Conservation (phyloP, 2,888 invertebrate species). For the Catonia carolina region DNA sequence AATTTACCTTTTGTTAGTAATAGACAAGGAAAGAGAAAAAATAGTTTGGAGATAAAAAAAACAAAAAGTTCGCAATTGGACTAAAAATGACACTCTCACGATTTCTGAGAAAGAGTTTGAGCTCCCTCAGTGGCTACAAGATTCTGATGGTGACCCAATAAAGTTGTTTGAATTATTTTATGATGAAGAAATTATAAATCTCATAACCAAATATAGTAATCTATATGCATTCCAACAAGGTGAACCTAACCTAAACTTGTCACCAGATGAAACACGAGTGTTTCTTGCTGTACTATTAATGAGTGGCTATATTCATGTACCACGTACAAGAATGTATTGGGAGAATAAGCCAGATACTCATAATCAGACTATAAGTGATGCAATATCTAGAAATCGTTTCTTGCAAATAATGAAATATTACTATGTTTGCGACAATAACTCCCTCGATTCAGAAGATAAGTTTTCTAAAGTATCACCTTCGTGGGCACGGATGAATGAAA, state of each 20-base stretch:
- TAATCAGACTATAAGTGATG: constrained; percentile 10
- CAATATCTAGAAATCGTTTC: constrained; percentile 16
- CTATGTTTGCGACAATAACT: constrained; percentile 15
- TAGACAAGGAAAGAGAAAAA: too few species aligned
- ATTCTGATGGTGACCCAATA: constrained; percentile 15
- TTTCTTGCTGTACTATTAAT: neutral
- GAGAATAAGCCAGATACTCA: constrained; percentile 18
- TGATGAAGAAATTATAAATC: constrained; percentile 7
- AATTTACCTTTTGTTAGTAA: too few species aligned
- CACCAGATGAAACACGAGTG: neutral
- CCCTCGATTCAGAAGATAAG: neutral
- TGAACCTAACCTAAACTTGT: constrained; percentile 1
- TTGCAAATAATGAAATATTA: constrained; percentile 7
- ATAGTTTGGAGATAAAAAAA: too few species aligned
- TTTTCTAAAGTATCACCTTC: neutral
- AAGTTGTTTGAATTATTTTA: constrained; percentile 13
- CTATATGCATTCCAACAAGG: constrained; percentile 9
- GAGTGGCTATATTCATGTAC: constrained; percentile 15
- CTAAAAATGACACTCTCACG: neutral
- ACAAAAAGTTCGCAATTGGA: neutral
- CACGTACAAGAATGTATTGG: constrained; percentile 17
- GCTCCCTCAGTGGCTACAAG: constrained; percentile 14
- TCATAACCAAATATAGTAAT: constrained; percentile 8
- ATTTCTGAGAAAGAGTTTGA: constrained; percentile 12
- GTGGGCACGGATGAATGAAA: neutral